These are phyloP conservation scores for Erebia palarica DNA, from an alignment of 2,888 invertebrate species.

Conservation along the genomic window DNA sequence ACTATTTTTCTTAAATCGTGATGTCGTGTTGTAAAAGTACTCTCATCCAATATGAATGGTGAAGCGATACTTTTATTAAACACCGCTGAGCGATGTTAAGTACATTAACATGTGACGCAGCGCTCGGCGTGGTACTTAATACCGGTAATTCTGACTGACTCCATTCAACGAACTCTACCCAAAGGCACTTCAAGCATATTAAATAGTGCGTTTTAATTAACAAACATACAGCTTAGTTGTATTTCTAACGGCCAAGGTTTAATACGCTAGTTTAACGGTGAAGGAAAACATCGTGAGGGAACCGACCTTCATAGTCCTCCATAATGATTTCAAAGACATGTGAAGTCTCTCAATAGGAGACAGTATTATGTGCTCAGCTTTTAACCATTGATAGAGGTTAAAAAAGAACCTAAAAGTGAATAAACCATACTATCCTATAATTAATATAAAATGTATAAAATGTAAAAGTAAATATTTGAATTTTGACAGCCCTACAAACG, in stretches of 20 bases:
- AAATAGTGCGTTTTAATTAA: neutral
- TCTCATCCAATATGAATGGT: constrained; percentile 22
- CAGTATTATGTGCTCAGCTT: too few species aligned
- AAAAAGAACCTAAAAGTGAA: too few species aligned
- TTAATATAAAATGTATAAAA: too few species aligned
- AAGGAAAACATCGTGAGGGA: neutral
- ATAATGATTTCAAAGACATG: too few species aligned
- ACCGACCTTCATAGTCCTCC: too few species aligned
- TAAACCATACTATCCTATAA: too few species aligned
- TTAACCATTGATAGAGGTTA: too few species aligned
- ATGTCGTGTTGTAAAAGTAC: constrained; percentile 16
- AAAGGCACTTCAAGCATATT: constrained; percentile 5
- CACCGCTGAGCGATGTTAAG: constrained; percentile 33
- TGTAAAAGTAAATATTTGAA: neutral
- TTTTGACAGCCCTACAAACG: constrained; percentile 5
- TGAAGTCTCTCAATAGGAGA: too few species aligned
- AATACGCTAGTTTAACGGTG: too few species aligned
- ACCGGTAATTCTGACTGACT: constrained; percentile 19
- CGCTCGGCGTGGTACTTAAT: constrained; percentile 5
- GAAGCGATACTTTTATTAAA: constrained; percentile 27
- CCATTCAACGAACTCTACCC: constrained; percentile 13
- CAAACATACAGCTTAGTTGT: neutral
- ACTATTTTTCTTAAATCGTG: neutral
- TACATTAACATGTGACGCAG: constrained; percentile 47
- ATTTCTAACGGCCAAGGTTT: neutral